A percentile compares a stretch with the other conserved stretches of the same genome.
phyloP scores from a whole-genome alignment of 2,888 invertebrate genomes.

The Entomobrya multifasciata region DNA sequence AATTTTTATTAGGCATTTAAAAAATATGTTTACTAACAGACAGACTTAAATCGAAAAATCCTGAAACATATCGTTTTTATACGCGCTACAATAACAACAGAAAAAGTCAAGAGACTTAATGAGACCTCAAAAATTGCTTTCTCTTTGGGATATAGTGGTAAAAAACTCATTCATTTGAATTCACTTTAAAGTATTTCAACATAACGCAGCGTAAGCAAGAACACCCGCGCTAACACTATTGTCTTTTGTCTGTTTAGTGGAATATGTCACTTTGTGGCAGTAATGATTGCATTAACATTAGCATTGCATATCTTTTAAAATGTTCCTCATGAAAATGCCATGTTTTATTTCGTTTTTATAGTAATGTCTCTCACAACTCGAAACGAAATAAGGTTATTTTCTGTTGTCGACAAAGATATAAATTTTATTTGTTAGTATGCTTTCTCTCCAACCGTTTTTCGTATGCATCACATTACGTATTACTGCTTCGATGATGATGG shows the following conservation, averaged over 20 bases:
- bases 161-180: conserved; percentile 11
- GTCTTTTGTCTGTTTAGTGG: neutral
- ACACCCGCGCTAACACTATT: neutral
- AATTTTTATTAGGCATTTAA: too few relatives aligned
- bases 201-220: neutral
- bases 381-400: too few relatives aligned
- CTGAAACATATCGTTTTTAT: too few relatives aligned
- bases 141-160: neutral
- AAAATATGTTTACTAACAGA: too few relatives aligned
- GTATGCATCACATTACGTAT: neutral
- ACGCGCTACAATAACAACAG: too few relatives aligned
- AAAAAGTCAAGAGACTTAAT: neutral
- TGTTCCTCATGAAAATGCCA: neutral
- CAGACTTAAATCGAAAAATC: too few relatives aligned
- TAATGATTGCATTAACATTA: too few relatives aligned
- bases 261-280: conserved; percentile 23
- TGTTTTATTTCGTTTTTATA: neutral
- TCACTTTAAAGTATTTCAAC: conserved; percentile 7
- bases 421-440: too few relatives aligned
- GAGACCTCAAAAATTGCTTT: conserved; percentile 40
- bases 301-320: too few relatives aligned
- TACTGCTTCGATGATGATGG: neutral
- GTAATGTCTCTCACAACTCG: neutral
- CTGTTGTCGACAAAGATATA: too few relatives aligned
- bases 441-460: too few relatives aligned